Conservation (phyloP, 2,797 vertebrate genomes). For the Melanotaenia parkinsoni region DNA sequence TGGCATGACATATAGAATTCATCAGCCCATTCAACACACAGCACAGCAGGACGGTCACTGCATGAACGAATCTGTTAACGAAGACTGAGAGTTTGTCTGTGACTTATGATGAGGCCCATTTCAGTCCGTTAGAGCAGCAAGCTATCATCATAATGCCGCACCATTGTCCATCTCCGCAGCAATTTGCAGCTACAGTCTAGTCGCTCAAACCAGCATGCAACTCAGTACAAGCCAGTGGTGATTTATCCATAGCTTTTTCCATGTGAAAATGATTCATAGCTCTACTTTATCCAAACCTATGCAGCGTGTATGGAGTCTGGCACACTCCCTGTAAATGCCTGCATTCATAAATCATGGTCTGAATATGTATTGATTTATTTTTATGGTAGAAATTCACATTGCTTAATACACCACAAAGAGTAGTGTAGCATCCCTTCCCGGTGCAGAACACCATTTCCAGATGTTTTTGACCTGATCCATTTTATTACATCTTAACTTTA, state of each 20-base stretch:
- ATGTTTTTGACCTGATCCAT: constrained; percentile 6
- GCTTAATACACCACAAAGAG: constrained; percentile 37
- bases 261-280: constrained; percentile 74
- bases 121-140: constrained; percentile 56
- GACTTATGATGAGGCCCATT: constrained; percentile 60
- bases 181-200: constrained; percentile 59
- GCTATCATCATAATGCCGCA: constrained; percentile 50
- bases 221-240: constrained; percentile 58
- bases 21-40: constrained; percentile 34
- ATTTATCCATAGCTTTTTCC: constrained; percentile 72
- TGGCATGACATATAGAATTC: constrained; percentile 45
- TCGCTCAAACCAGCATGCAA: constrained; percentile 45
- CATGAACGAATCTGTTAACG: constrained; percentile 59
- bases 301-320: constrained; percentile 58
- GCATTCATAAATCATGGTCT: constrained; percentile 69
- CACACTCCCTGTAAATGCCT: constrained; percentile 47
- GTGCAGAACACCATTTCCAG: constrained; percentile 1
- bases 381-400: constrained; percentile 46
- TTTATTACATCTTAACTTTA: constrained; percentile 3
- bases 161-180: constrained; percentile 48
- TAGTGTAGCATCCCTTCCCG: constrained; percentile 14
- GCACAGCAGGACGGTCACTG: constrained; percentile 54
- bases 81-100: constrained; percentile 58
- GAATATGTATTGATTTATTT: constrained; percentile 68
- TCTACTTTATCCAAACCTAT: constrained; percentile 52